phyloP scores from a whole-genome alignment of 1,140 invertebrate species.

The Neodiprion pinetum region DNA sequence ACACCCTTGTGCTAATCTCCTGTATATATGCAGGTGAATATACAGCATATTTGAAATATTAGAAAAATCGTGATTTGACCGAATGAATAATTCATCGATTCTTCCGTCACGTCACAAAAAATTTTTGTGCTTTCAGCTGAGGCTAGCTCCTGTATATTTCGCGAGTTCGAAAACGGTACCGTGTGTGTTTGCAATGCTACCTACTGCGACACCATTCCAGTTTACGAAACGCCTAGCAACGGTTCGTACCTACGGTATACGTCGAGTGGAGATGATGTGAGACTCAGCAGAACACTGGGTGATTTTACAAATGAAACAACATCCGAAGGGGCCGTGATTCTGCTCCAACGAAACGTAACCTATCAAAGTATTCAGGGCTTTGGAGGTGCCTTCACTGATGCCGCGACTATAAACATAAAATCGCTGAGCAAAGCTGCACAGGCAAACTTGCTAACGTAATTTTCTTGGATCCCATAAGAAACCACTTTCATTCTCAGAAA shows the following conservation, averaged over 20 bases:
- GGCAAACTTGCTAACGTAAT: constrained; percentile 68
- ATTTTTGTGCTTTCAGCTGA: no score
- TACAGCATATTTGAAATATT: no score
- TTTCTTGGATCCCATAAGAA: constrained; percentile 10
- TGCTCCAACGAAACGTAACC: constrained; percentile 21
- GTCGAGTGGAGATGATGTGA: constrained; percentile 63
- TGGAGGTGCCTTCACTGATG: constrained; percentile 88
- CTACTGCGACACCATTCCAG: constrained; percentile 79
- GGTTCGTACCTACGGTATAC: constrained; percentile 66
- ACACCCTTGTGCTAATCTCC: no score
- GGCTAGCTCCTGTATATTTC: not conserved
- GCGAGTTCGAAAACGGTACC: constrained; percentile 56
- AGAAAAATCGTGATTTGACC: no score
- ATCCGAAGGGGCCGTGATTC: constrained; percentile 12
- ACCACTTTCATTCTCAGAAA: constrained; percentile 14
- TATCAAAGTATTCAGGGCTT: constrained; percentile 78
- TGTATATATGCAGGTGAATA: no score
- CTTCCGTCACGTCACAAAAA: no score
- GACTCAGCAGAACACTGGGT: constrained; percentile 53
- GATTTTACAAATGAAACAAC: constrained; percentile 32
- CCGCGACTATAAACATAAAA: constrained; percentile 78
- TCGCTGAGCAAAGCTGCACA: constrained; percentile 65
- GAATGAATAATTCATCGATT: no score
- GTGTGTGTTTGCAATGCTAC: constrained; percentile 88
- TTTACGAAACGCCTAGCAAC: constrained; percentile 44